Conservation (phyloP, 1,140 invertebrate species). For the Euschistus heros region DNA sequence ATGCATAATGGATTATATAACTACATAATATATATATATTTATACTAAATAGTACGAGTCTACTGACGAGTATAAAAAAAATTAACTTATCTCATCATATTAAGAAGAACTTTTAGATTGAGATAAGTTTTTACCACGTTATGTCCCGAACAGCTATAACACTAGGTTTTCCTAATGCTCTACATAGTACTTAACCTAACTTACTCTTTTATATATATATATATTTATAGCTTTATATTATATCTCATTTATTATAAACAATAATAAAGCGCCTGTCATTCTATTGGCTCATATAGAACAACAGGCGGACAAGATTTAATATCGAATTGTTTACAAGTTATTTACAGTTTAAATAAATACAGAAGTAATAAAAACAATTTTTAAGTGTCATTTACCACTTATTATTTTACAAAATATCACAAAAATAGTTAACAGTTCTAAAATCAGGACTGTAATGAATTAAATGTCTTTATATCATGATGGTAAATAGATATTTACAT, state of each 20-base stretch:
- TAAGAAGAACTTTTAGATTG: background rate
- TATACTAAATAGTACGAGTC: background rate
- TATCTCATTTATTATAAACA: background rate
- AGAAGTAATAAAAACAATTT: conserved; percentile 8
- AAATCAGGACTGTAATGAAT: too few relatives aligned
- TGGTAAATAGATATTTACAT: too few relatives aligned
- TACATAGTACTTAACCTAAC: background rate
- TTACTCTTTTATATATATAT: background rate
- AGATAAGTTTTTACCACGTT: conserved; percentile 15
- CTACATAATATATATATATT: background rate
- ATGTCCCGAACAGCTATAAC: conserved; percentile 13
- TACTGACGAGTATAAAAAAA: conserved; percentile 16
- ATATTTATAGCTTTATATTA: background rate
- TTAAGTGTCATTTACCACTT: background rate
- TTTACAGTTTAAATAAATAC: background rate
- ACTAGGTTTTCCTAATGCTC: background rate
- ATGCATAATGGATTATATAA: background rate
- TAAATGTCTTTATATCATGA: too few relatives aligned
- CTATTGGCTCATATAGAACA: conserved; percentile 18
- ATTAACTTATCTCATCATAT: conserved; percentile 1
- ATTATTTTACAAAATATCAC: conserved; percentile 1
- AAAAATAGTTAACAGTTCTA: background rate
- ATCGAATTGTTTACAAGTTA: background rate
- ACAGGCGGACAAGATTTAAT: background rate
- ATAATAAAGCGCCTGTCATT: background rate